A percentile compares a stretch with the other conserved stretches of the same genome.
phyloP scores from a whole-genome alignment of 2,113 vertebrate species.

The Eretmochelys imbricata region DNA sequence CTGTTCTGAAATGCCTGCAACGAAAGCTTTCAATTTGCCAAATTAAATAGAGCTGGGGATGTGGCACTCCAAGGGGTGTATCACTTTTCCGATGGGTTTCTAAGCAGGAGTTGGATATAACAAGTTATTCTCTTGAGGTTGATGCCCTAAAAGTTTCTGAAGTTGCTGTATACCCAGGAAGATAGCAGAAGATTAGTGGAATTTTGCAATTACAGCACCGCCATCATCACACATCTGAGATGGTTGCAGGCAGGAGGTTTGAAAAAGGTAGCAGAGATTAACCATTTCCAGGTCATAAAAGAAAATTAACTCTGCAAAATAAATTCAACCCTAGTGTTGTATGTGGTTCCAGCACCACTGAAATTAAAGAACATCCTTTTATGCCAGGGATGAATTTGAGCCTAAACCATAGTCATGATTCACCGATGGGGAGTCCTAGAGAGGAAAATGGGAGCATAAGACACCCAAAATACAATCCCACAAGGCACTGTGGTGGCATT shows the following conservation, averaged over 20 bases:
- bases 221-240: neutral
- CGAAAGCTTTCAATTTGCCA: neutral
- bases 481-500: neutral
- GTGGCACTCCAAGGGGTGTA: neutral
- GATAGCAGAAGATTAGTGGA: neutral
- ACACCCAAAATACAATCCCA: neutral
- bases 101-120: neutral
- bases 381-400: neutral
- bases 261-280: neutral
- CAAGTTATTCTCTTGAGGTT: neutral
- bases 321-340: neutral
- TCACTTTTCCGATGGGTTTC: neutral
- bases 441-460: neutral
- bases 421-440: neutral
- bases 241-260: neutral
- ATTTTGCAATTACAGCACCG: neutral
- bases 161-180: neutral
- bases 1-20: neutral
- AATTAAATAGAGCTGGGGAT: neutral
- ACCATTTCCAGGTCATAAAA: neutral
- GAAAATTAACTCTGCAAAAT: neutral
- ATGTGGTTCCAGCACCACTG: neutral
- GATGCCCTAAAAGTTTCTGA: neutral
- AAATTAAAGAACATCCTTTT: neutral
- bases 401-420: no score